A percentile compares a stretch with the other conserved stretches of the same genome.
Evolutionary conservation across 2,888 invertebrate genomes (phyloP).

Genomic region (Acanthosepion esculentum): DNA sequence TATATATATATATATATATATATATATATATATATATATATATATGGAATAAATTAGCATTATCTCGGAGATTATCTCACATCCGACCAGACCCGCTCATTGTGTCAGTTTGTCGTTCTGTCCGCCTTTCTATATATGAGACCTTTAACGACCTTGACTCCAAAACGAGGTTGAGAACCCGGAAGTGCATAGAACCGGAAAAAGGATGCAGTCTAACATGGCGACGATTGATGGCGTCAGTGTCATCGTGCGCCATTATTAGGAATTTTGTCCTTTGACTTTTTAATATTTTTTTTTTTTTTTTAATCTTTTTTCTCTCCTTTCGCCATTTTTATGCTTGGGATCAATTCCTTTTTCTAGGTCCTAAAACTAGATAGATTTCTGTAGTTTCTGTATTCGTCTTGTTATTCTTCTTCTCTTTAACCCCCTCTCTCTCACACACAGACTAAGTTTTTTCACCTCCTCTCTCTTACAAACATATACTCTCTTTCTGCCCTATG

Average conservation of each 20-base stretch:
- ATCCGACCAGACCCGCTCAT: background rate
- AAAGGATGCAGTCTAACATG: background rate
- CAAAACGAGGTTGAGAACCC: slow-evolving; percentile 33
- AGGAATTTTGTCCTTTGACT: background rate
- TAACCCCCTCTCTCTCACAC: too few species aligned
- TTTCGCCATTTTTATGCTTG: background rate
- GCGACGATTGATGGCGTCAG: background rate
- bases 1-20: too few species aligned
- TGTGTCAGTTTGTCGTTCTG: background rate
- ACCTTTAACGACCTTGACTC: background rate
- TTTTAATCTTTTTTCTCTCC: background rate
- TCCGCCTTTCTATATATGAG: background rate
- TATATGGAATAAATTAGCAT: background rate
- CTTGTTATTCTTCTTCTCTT: too few species aligned
- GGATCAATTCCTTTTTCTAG: too few species aligned
- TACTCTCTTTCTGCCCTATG: too few species aligned
- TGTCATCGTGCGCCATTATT: too few species aligned
- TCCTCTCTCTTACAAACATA: too few species aligned
- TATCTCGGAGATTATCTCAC: background rate
- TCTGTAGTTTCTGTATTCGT: too few species aligned
- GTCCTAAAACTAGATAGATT: too few species aligned
- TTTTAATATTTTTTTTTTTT: background rate
- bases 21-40: too few species aligned
- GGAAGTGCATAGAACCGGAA: background rate
- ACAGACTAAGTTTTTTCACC: too few species aligned